A percentile compares a stretch with the other conserved stretches of the same genome.
These are phyloP conservation scores for Aphidius colemani DNA, from an alignment of 2,888 invertebrate species.

Conservation along the genomic window DNA sequence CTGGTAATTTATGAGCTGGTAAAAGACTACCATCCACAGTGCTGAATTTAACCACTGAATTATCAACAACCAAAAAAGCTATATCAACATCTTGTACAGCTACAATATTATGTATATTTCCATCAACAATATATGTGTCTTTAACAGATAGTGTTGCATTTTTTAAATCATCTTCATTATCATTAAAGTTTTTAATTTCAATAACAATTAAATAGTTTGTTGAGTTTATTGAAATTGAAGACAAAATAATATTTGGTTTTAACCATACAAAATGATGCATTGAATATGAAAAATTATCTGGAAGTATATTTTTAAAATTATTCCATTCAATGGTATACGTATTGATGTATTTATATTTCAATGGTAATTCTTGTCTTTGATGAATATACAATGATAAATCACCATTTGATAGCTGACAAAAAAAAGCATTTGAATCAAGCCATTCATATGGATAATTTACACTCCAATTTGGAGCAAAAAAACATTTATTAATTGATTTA, in stretches of 20 bases:
- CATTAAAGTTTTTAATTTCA: conserved; percentile 35
- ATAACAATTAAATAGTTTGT: conserved; percentile 45
- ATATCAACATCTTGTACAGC: conserved; percentile 40
- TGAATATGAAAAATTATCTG: conserved; percentile 46
- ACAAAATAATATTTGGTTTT: conserved; percentile 60
- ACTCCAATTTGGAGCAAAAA: conserved; percentile 62
- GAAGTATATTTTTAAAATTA: conserved; percentile 10
- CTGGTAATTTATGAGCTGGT: conserved; percentile 55
- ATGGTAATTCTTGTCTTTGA: conserved; percentile 38
- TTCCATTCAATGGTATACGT: conserved; percentile 45
- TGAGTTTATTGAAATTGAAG: conserved; percentile 44
- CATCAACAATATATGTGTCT: conserved; percentile 40
- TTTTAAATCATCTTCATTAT: conserved; percentile 6
- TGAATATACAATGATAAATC: conserved; percentile 45
- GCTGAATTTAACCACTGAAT: conserved; percentile 56
- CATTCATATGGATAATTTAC: conserved; percentile 31
- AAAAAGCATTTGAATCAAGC: conserved; percentile 59
- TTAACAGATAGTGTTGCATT: conserved; percentile 16
- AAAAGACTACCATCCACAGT: conserved; percentile 35
- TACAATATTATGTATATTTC: conserved; percentile 51
- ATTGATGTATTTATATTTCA: conserved; percentile 45
- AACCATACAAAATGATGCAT: conserved; percentile 67
- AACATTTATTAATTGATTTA: conserved; percentile 65
- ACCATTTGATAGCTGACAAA: conserved; percentile 47
- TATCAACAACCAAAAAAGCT: conserved; percentile 55